Percentiles rank a stretch among this genome's conserved stretches.
Evolutionary conservation across 2,797 vertebrate genomes (phyloP).

Genomic region (Crenuchus spilurus): DNA sequence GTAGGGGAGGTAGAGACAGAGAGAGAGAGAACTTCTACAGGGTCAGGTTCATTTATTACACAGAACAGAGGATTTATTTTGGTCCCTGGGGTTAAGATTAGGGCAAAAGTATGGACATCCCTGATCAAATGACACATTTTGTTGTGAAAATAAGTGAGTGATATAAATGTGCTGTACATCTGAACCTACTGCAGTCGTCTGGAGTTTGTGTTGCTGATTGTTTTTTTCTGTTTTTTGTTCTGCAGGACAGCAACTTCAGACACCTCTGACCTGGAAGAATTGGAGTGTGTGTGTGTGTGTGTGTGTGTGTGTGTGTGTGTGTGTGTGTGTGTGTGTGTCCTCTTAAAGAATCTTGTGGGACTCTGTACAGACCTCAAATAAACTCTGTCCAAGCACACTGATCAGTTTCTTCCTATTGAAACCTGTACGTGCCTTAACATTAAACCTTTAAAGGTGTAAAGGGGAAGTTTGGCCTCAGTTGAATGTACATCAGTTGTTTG

Average conservation of each 20-base stretch:
- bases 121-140: no score
- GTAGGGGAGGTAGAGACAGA: not conserved
- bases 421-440: not conserved
- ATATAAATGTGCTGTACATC: no score
- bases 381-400: not conserved
- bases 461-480: no score
- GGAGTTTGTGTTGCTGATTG: constrained; percentile 17
- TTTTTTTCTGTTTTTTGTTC: constrained; percentile 9
- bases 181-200: no score
- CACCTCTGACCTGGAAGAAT: constrained; percentile 1
- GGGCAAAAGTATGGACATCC: no score
- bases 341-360: not conserved
- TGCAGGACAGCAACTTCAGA: constrained; percentile 5
- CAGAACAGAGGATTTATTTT: no score
- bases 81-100: no score
- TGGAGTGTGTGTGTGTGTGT: not conserved
- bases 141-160: no score
- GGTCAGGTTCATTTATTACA: no score
- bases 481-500: no score
- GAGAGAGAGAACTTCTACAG: no score
- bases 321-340: not conserved
- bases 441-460: no score
- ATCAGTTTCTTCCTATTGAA: not conserved
- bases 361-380: not conserved
- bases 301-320: constrained; percentile 13